phyloP scores from a whole-genome alignment of 2,797 vertebrate species.

The Tragopan temminckii region DNA sequence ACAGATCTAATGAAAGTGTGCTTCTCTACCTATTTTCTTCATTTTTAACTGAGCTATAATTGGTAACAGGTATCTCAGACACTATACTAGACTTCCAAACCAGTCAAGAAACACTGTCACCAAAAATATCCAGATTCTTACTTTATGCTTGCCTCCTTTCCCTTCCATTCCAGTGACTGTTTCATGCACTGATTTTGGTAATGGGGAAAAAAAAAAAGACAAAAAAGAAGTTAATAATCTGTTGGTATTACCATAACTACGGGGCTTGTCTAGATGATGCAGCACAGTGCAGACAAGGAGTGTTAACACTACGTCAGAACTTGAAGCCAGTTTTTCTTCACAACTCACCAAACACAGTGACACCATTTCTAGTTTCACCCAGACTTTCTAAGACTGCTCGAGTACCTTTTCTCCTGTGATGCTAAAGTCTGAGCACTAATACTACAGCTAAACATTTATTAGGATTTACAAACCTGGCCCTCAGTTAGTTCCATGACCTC shows the following conservation, averaged over 20 bases:
- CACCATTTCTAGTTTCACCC: neutral
- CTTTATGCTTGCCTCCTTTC: neutral
- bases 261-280: neutral
- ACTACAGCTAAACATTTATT: neutral
- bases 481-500: neutral
- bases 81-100: neutral
- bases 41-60: neutral
- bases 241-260: neutral
- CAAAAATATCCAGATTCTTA: neutral
- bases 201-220: neutral
- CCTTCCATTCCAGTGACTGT: neutral
- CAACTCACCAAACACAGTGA: neutral
- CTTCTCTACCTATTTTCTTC: neutral
- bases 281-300: neutral
- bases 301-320: neutral
- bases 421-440: neutral
- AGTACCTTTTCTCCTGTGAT: neutral
- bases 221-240: neutral
- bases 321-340: neutral
- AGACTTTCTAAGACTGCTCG: neutral
- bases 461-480: neutral
- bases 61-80: neutral
- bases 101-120: neutral
- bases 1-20: neutral
- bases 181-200: neutral